Conservation (phyloP, 2,113 vertebrate genomes). For the Condylura cristata region DNA sequence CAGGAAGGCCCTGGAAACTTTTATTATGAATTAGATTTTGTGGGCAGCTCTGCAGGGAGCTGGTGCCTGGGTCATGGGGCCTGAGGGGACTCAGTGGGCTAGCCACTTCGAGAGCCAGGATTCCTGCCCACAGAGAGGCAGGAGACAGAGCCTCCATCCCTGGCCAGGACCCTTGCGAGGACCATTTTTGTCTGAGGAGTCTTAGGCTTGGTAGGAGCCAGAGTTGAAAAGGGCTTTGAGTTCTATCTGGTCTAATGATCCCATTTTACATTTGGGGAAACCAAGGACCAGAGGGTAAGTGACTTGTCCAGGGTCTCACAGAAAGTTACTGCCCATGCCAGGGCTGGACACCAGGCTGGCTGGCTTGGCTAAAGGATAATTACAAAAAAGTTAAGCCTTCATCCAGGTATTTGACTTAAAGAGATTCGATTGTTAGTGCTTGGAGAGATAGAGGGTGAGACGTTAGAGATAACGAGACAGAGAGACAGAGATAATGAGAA, state of each 20-base stretch:
- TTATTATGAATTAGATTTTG: constrained; percentile 40
- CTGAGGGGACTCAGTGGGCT: neutral
- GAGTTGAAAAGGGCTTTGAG: neutral
- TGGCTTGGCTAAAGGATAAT: neutral
- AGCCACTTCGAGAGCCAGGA: neutral
- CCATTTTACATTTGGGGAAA: neutral
- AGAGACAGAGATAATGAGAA: neutral
- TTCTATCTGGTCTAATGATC: neutral
- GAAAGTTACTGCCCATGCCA: neutral
- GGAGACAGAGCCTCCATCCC: neutral
- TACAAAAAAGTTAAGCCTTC: neutral
- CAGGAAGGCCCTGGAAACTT: constrained; percentile 45
- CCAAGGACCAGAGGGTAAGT: neutral
- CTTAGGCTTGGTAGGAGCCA: neutral
- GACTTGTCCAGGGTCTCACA: neutral
- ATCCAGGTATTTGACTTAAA: neutral
- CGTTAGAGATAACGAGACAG: neutral
- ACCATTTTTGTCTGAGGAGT: neutral
- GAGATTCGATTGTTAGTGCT: neutral
- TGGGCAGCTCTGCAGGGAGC: constrained; percentile 17
- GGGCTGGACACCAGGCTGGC: neutral
- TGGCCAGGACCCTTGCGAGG: neutral
- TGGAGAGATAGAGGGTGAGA: neutral
- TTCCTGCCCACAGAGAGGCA: too few species aligned
- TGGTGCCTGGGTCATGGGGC: neutral